Conservation (phyloP, 1,140 invertebrate species). For the Diachasmimorpha longicaudata region DNA sequence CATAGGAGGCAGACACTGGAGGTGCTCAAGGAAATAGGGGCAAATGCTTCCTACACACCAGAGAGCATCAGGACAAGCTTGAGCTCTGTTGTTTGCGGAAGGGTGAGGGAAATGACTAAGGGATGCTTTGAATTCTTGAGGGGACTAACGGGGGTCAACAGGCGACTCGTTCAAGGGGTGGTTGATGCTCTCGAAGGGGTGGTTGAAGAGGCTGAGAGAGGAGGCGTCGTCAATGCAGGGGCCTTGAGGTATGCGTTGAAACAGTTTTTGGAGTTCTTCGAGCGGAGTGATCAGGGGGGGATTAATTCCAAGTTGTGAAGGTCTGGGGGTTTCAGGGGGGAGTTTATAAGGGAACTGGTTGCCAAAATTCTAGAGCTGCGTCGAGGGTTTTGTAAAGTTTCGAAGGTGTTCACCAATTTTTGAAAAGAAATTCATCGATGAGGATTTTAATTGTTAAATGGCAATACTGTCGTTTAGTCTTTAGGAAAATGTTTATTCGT, state of each 20-base stretch:
- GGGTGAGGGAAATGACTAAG: constrained; percentile 13
- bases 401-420: no score
- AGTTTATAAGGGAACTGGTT: no score
- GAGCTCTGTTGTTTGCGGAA: neutral
- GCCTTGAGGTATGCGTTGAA: constrained; percentile 33
- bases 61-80: neutral
- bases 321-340: neutral
- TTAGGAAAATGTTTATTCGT: no score
- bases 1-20: constrained; percentile 50
- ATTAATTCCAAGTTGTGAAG: neutral
- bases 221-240: constrained; percentile 30
- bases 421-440: no score
- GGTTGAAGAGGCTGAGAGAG: constrained; percentile 42
- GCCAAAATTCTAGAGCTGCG: no score
- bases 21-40: constrained; percentile 34
- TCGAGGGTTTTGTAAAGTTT: no score
- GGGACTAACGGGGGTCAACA: constrained; percentile 29
- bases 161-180: constrained; percentile 34
- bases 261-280: neutral
- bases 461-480: no score
- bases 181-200: constrained; percentile 39
- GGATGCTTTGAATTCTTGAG: constrained; percentile 46
- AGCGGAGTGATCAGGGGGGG: neutral
- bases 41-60: neutral
- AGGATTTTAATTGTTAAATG: no score